A percentile compares a stretch with the other conserved stretches of the same genome.
phyloP scores from a whole-genome alignment of 2,888 invertebrate species.

The Tricholauxania praeusta region DNA sequence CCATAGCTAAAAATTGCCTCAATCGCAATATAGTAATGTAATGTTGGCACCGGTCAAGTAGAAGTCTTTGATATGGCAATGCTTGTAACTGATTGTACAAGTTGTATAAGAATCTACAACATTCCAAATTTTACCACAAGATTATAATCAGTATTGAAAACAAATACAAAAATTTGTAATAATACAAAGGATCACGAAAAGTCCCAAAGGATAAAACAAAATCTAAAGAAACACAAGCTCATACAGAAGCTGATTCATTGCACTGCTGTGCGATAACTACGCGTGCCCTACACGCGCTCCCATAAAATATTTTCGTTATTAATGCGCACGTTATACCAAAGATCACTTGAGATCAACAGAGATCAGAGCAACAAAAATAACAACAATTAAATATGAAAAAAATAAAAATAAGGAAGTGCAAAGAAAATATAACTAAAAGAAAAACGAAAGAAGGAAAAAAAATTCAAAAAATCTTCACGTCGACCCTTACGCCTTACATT shows the following conservation, averaged over 20 bases:
- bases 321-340: constrained; percentile 33
- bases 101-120: constrained; percentile 28
- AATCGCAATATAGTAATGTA: no score
- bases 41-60: no score
- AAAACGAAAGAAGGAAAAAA: constrained; percentile 7
- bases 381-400: constrained; percentile 18
- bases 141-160: constrained; percentile 29
- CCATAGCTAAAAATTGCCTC: no score
- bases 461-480: constrained; percentile 26
- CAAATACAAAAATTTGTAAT: constrained; percentile 10
- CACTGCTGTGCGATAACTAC: constrained; percentile 38
- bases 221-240: constrained; percentile 3
- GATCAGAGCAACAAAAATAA: constrained; percentile 35
- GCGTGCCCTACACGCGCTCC: constrained; percentile 60
- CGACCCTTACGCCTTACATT: constrained; percentile 15
- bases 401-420: constrained; percentile 24
- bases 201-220: constrained; percentile 33
- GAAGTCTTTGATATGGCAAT: no score
- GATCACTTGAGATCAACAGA: constrained; percentile 31
- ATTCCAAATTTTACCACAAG: constrained; percentile 38
- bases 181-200: constrained; percentile 19
- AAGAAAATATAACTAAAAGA: constrained; percentile 7
- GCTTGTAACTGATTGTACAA: neutral
- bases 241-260: neutral
- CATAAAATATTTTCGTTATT: constrained; percentile 56